Conservation (phyloP, 2,888 invertebrate species). For the Glaucopsyche alexis region DNA sequence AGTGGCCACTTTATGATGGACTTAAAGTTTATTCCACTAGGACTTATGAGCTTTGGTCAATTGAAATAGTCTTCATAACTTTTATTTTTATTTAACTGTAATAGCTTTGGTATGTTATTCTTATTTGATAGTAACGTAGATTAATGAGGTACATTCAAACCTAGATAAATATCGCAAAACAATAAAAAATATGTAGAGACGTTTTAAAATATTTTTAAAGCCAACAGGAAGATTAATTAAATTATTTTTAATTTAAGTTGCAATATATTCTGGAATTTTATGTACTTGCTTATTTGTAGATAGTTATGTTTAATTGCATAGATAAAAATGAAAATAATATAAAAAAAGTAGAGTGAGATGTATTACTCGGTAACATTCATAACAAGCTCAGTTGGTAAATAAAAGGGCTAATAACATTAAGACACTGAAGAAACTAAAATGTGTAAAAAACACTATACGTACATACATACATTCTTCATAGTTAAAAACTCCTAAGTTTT, state of each 20-base stretch:
- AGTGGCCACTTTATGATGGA: slow-evolving; percentile 58
- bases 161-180: neutral
- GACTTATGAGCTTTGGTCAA: slow-evolving; percentile 24
- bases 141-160: neutral
- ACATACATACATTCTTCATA: too few relatives aligned
- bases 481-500: neutral
- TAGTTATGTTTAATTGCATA: too few relatives aligned
- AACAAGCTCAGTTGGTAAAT: neutral
- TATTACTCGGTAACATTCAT: neutral
- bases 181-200: neutral
- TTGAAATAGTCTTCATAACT: slow-evolving; percentile 14
- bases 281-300: too few relatives aligned
- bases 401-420: too few relatives aligned
- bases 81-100: neutral
- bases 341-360: neutral
- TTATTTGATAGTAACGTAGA: neutral
- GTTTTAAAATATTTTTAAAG: neutral
- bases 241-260: too few relatives aligned
- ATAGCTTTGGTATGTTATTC: neutral
- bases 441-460: too few relatives aligned
- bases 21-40: slow-evolving; percentile 36
- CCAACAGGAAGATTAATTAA: too few relatives aligned
- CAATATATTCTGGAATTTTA: too few relatives aligned
- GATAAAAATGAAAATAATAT: neutral
- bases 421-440: neutral